Conservation (phyloP, 2,888 invertebrate species). For the Abrostola tripartita region DNA sequence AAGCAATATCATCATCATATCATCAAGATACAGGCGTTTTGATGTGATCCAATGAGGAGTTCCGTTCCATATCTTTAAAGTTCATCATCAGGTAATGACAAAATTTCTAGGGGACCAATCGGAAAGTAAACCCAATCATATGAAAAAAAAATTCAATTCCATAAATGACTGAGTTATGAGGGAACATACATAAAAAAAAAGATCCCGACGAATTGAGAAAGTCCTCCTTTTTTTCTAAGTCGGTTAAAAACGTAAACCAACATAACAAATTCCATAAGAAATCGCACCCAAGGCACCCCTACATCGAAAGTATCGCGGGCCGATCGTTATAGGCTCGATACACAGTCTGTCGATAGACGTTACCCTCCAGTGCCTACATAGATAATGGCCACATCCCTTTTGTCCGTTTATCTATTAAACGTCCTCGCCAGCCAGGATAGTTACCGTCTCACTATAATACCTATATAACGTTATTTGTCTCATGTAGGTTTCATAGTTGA, state of each 20-base stretch:
- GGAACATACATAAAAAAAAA: too few species aligned
- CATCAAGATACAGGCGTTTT: too few species aligned
- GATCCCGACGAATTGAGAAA: too few species aligned
- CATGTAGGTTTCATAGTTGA: not conserved
- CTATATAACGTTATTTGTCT: not conserved
- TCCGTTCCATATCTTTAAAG: too few species aligned
- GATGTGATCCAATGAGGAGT: too few species aligned
- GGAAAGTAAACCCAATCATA: too few species aligned
- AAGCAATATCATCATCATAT: too few species aligned
- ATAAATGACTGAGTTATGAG: too few species aligned
- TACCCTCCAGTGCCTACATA: slow-evolving; percentile 13
- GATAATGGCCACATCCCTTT: slow-evolving; percentile 33
- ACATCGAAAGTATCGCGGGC: slow-evolving; percentile 17
- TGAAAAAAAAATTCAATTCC: too few species aligned
- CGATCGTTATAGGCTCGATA: slow-evolving; percentile 20
- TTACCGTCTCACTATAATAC: not conserved
- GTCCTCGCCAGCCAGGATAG: slow-evolving; percentile 8
- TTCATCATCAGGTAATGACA: too few species aligned
- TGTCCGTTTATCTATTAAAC: slow-evolving; percentile 42
- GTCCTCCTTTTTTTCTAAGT: too few species aligned
- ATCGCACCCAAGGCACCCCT: slow-evolving; percentile 8
- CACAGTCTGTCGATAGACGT: slow-evolving; percentile 4
- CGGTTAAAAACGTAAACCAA: slow-evolving; percentile 13
- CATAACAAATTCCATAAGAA: slow-evolving; percentile 19
- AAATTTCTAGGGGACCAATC: too few species aligned